A percentile compares a stretch with the other conserved stretches of the same genome.
Conservation (phyloP, 92 coral and sea anemone species). For the Heteractis magnifica region DNA sequence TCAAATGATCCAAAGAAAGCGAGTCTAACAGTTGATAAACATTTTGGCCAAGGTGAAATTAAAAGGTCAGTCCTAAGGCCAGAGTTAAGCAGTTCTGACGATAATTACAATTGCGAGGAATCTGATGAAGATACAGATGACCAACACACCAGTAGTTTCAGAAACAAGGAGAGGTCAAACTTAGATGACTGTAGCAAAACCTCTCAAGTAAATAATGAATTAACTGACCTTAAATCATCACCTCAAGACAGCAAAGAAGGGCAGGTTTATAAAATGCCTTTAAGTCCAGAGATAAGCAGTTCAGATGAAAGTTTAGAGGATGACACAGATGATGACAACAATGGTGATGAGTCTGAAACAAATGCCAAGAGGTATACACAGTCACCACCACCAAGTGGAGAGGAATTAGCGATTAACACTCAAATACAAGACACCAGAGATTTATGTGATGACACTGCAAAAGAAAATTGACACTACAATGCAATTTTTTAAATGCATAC, state of each 20-base stretch:
- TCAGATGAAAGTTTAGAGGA: conserved; percentile 34
- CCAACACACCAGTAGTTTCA: not conserved
- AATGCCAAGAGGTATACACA: not conserved
- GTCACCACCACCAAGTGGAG: not conserved
- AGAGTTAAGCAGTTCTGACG: conserved; percentile 27
- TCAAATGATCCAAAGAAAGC: not conserved
- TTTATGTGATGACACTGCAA: not conserved
- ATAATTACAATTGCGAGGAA: conserved; percentile 7
- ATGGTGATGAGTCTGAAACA: conserved; percentile 7
- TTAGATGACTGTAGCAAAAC: not conserved
- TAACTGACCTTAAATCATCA: not conserved
- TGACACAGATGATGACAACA: conserved; percentile 14
- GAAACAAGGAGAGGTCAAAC: not conserved
- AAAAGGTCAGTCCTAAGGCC: conserved; percentile 11
- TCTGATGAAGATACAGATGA: not conserved
- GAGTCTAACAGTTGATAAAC: not conserved
- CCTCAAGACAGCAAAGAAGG: not conserved
- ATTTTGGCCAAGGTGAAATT: not conserved
- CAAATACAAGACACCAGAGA: not conserved
- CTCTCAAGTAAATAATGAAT: no score
- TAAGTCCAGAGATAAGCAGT: not conserved
- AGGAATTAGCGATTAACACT: not conserved
- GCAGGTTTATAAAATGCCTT: not conserved
- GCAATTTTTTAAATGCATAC: no score
- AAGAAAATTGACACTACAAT: not conserved